Percentiles rank a stretch among this genome's conserved stretches.
phyloP scores from a whole-genome alignment of 2,113 vertebrate species.

The Cyphomyrus discorhynchus region DNA sequence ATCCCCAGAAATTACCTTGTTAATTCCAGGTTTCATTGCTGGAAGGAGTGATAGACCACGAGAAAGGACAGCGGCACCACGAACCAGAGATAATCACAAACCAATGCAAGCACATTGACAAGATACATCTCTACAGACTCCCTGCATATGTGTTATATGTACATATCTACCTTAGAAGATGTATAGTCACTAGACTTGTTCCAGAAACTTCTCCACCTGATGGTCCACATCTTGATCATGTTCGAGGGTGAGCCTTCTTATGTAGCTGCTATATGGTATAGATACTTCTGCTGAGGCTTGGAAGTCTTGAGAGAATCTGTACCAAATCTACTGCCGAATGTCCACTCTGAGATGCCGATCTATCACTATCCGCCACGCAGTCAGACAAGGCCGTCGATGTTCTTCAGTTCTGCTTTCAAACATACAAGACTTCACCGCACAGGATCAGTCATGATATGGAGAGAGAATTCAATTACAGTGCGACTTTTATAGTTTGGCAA shows the following conservation, averaged over 20 bases:
- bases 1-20: not conserved
- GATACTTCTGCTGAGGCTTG: not conserved
- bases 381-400: no score
- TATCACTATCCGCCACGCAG: not conserved
- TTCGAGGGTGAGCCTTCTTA: not conserved
- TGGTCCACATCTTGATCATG: conserved; percentile 8
- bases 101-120: not conserved
- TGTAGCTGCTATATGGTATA: not conserved
- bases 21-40: not conserved
- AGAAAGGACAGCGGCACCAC: not conserved
- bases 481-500: not conserved
- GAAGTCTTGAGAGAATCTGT: not conserved
- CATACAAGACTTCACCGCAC: not conserved
- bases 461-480: not conserved
- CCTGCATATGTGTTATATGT: not conserved
- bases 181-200: not conserved
- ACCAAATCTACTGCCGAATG: not conserved
- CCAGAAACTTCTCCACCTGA: not conserved
- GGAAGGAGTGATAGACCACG: not conserved
- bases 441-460: not conserved
- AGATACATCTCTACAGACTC: not conserved
- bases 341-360: not conserved
- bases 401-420: not conserved
- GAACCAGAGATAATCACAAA: not conserved
- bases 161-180: conserved; percentile 1